Evolutionary conservation across 2,888 invertebrate species (phyloP).

Genomic region (Calephelis perditalis): DNA sequence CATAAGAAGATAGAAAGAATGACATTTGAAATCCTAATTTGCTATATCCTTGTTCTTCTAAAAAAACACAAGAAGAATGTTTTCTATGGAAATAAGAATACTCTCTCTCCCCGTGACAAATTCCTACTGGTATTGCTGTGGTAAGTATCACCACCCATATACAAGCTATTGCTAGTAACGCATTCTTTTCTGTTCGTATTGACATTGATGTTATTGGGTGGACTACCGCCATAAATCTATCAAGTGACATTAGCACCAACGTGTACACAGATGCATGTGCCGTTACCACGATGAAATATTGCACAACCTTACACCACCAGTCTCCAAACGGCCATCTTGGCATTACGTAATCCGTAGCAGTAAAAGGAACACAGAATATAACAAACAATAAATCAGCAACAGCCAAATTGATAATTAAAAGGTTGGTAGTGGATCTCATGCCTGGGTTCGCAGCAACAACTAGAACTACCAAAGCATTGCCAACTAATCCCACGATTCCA

Average conservation of each 20-base stretch:
- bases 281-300: conserved; percentile 94
- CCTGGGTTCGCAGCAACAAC: conserved; percentile 93
- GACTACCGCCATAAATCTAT: conserved; percentile 94
- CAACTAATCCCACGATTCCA: conserved; percentile 91
- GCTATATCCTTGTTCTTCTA: conserved; percentile 80
- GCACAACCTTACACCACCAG: conserved; percentile 92
- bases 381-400: conserved; percentile 94
- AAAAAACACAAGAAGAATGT: conserved; percentile 83
- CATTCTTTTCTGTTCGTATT: conserved; percentile 88
- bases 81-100: conserved; percentile 81
- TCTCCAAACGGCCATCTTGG: conserved; percentile 95
- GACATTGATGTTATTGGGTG: conserved; percentile 94
- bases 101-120: conserved; percentile 86
- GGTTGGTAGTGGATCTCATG: conserved; percentile 95
- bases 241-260: conserved; percentile 94
- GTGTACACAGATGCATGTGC: conserved; percentile 97
- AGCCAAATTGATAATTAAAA: conserved; percentile 93
- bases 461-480: conserved; percentile 92
- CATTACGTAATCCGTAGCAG: conserved; percentile 92
- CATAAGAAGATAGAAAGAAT: conserved; percentile 93
- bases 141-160: conserved; percentile 90
- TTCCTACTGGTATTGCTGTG: conserved; percentile 86
- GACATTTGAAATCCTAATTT: conserved; percentile 84
- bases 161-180: conserved; percentile 85
- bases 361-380: conserved; percentile 95